phyloP scores from a whole-genome alignment of 2,113 vertebrate species.

The Eleginops maclovinus region DNA sequence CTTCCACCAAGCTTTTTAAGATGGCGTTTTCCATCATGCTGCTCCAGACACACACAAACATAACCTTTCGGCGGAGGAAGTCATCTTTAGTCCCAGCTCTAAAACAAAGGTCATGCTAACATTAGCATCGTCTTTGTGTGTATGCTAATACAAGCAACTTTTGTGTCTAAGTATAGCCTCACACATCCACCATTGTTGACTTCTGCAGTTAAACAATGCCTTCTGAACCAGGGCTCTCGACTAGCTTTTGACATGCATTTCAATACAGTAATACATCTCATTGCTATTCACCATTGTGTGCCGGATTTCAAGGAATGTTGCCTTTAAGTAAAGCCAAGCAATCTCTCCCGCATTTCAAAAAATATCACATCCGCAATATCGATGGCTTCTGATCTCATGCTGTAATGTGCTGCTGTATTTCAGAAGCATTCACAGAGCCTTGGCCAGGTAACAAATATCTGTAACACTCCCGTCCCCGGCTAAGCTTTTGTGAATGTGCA shows the following conservation, averaged over 20 bases:
- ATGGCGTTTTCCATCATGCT: no score
- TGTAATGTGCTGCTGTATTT: constrained; percentile 20
- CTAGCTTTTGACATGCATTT: constrained; percentile 7
- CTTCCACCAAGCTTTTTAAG: no score
- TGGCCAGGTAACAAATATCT: constrained; percentile 55
- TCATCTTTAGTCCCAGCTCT: no score
- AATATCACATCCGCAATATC: constrained; percentile 11
- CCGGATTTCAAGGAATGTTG: constrained; percentile 17
- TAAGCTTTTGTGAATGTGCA: constrained; percentile 56
- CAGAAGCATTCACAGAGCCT: constrained; percentile 25
- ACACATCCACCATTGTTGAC: neutral
- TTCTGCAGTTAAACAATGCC: neutral
- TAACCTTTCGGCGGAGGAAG: no score
- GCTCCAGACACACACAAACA: no score
- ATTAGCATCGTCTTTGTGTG: no score
- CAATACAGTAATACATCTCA: constrained; percentile 16
- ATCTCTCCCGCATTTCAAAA: neutral
- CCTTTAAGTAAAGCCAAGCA: constrained; percentile 22
- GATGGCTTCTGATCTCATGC: constrained; percentile 25
- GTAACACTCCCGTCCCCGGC: constrained; percentile 26
- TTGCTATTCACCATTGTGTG: constrained; percentile 32
- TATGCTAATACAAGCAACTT: neutral
- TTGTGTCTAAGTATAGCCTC: neutral
- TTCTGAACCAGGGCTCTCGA: neutral
- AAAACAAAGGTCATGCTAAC: no score